Conservation (phyloP, 2,113 vertebrate genomes). For the Spermophilus dauricus region DNA sequence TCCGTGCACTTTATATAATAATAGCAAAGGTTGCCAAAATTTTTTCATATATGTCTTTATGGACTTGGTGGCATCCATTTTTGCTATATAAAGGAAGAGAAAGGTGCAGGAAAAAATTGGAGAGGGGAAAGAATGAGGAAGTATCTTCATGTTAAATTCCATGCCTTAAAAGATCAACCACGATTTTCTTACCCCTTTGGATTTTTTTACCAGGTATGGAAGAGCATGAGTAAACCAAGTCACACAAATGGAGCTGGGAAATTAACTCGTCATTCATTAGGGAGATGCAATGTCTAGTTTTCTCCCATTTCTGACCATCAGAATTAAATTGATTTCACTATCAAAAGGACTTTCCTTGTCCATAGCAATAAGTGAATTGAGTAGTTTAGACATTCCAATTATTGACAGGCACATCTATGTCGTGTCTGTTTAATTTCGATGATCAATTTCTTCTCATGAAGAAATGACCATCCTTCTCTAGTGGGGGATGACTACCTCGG, state of each 20-base stretch:
- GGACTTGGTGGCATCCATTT: neutral
- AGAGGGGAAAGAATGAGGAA: neutral
- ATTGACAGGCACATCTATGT: neutral
- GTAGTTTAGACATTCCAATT: neutral
- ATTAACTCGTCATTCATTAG: neutral
- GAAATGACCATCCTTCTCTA: neutral
- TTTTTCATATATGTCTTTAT: neutral
- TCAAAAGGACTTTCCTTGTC: constrained; percentile 12
- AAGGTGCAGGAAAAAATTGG: neutral
- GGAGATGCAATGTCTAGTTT: neutral
- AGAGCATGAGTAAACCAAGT: neutral
- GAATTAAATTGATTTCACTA: neutral
- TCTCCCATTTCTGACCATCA: neutral
- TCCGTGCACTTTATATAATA: neutral
- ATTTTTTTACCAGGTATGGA: neutral
- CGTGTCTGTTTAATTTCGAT: neutral
- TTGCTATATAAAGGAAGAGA: neutral
- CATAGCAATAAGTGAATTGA: neutral
- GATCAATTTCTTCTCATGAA: neutral
- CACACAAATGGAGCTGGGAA: neutral
- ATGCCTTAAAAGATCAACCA: neutral
- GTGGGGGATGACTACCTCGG: too few species aligned
- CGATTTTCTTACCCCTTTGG: neutral
- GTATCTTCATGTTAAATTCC: neutral
- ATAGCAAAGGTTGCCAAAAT: neutral